A percentile compares a stretch with the other conserved stretches of the same genome.
These are phyloP conservation scores for Serripes groenlandicus DNA, from an alignment of 2,888 invertebrate species.

Conservation along the genomic window DNA sequence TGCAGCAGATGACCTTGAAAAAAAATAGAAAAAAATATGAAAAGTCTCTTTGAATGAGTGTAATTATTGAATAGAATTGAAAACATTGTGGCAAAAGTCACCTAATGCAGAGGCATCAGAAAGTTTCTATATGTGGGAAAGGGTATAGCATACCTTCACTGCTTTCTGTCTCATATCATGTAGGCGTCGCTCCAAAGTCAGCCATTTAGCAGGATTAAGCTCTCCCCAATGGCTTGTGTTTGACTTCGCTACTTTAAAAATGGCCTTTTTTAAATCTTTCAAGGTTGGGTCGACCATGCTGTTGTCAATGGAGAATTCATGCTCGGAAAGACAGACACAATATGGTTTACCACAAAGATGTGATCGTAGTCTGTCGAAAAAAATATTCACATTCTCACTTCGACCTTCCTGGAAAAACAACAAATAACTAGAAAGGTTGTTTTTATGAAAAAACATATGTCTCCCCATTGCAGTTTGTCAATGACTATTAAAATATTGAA, in stretches of 20 bases:
- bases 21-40: too few relatives aligned
- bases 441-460: too few relatives aligned
- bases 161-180: slow-evolving; percentile 4
- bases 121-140: too few relatives aligned
- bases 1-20: too few relatives aligned
- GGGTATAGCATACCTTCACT: slow-evolving; percentile 17
- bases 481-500: too few relatives aligned
- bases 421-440: too few relatives aligned
- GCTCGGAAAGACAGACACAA: slow-evolving; percentile 1
- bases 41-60: too few relatives aligned
- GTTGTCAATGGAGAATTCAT: slow-evolving; percentile 22
- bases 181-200: slow-evolving; percentile 27
- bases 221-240: not conserved
- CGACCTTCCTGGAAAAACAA: not conserved
- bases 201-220: slow-evolving; percentile 30
- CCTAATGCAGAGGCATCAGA: too few relatives aligned
- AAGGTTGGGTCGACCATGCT: slow-evolving; percentile 7
- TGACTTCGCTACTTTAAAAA: not conserved
- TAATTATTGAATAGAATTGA: too few relatives aligned
- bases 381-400: not conserved
- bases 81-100: too few relatives aligned
- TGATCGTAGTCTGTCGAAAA: not conserved
- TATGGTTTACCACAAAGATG: not conserved
- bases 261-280: not conserved
- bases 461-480: too few relatives aligned